These are phyloP conservation scores for Zosterops japonicus DNA, from an alignment of 2,113 vertebrate species.

Conservation along the genomic window DNA sequence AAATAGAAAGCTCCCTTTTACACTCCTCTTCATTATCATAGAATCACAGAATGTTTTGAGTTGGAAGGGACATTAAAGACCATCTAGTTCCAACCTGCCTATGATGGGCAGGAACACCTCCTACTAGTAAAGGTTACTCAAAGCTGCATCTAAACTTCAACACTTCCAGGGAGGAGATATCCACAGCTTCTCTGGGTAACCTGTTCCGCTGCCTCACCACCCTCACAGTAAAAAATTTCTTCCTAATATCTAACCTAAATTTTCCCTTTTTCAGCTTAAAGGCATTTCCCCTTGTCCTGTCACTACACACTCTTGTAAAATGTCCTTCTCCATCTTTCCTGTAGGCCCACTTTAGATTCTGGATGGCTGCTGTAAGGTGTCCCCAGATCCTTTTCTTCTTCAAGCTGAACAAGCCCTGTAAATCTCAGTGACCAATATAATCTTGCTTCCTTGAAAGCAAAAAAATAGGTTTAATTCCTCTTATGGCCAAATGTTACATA, in stretches of 20 bases:
- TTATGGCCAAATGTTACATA: neutral
- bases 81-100: neutral
- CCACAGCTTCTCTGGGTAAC: neutral
- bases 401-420: neutral
- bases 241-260: neutral
- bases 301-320: neutral
- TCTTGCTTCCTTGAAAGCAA: neutral
- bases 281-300: neutral
- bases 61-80: neutral
- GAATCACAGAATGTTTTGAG: neutral
- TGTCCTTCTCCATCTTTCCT: neutral
- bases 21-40: neutral
- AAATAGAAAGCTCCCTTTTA: neutral
- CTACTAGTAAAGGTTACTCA: neutral
- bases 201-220: neutral
- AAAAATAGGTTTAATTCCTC: neutral
- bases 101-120: neutral
- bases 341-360: neutral
- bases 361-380: neutral
- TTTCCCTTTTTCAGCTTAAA: neutral
- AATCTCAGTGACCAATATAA: neutral
- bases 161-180: neutral
- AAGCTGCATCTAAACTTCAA: neutral
- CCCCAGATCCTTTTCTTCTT: neutral
- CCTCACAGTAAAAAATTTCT: neutral